Evolutionary conservation across 2,888 invertebrate genomes (phyloP).

Genomic region (Pocota personata): DNA sequence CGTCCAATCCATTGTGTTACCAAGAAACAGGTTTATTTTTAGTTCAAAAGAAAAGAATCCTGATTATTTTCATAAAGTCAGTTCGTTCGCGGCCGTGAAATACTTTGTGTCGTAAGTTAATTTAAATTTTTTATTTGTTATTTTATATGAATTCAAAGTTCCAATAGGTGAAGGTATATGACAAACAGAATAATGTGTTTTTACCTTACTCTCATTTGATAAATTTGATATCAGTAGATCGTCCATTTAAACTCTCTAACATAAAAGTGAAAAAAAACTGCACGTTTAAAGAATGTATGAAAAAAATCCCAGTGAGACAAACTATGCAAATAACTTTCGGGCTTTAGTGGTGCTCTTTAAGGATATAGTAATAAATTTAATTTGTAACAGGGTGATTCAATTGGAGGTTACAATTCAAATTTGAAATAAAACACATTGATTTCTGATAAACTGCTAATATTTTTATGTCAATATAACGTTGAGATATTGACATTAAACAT

Average conservation of each 20-base stretch:
- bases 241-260: background rate
- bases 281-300: too few species aligned
- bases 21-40: constrained; percentile 32
- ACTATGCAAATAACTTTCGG: too few species aligned
- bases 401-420: too few species aligned
- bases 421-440: too few species aligned
- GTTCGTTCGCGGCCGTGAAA: constrained; percentile 1
- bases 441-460: too few species aligned
- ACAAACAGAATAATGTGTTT: background rate
- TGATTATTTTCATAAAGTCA: constrained; percentile 2
- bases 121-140: too few species aligned
- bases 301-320: background rate
- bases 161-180: too few species aligned
- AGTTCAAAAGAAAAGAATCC: constrained; percentile 1
- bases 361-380: background rate
- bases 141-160: too few species aligned
- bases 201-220: background rate
- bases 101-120: background rate
- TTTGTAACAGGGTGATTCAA: background rate
- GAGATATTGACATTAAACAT: too few species aligned
- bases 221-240: background rate
- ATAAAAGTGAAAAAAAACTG: background rate
- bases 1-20: background rate
- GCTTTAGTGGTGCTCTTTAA: background rate
- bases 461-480: too few species aligned